Conservation (phyloP, 1,140 invertebrate species). For the Scaptomyza pallida region DNA sequence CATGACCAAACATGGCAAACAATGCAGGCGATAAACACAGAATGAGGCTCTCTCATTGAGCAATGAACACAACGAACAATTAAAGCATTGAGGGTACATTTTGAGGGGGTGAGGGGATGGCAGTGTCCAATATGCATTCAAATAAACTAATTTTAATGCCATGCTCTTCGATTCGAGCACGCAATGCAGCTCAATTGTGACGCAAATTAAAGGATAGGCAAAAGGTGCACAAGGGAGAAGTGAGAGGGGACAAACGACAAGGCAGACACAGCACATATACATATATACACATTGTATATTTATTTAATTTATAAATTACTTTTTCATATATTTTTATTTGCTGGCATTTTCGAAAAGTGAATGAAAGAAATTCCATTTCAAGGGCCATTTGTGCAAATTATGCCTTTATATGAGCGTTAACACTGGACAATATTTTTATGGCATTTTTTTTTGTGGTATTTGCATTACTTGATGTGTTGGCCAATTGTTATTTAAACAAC, state of each 20-base stretch:
- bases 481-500: not conserved
- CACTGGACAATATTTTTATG: constrained; percentile 24
- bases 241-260: too few species aligned
- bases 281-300: constrained; percentile 43
- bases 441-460: not conserved
- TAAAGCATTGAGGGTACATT: constrained; percentile 10
- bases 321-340: constrained; percentile 25
- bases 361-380: constrained; percentile 9
- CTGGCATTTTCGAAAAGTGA: constrained; percentile 1
- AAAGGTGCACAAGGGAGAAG: not conserved
- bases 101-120: constrained; percentile 12
- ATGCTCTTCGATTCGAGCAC: constrained; percentile 62
- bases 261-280: not conserved
- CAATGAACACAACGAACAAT: constrained; percentile 47
- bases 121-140: constrained; percentile 56
- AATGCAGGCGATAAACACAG: constrained; percentile 56
- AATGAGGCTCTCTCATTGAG: constrained; percentile 29
- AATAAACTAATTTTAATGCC: constrained; percentile 81
- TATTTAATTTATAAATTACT: constrained; percentile 44
- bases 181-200: constrained; percentile 73
- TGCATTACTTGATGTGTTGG: not conserved
- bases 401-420: constrained; percentile 49
- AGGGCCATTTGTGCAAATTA: constrained; percentile 56
- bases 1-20: constrained; percentile 43
- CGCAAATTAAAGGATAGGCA: constrained; percentile 45